phyloP scores from a whole-genome alignment of 2,888 invertebrate species.

The Cantharis rustica region DNA sequence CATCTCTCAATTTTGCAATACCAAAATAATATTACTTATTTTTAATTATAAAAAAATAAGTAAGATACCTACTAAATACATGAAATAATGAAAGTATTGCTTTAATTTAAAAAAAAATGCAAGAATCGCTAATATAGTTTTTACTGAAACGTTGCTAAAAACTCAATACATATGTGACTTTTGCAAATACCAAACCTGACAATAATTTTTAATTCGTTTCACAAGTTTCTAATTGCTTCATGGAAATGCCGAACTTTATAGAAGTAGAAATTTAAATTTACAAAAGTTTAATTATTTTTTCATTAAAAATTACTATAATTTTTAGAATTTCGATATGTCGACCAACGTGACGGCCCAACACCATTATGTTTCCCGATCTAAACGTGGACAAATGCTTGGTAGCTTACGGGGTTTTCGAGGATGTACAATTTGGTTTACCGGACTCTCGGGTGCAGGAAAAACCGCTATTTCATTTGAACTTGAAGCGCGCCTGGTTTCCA shows the following conservation, averaged over 20 bases:
- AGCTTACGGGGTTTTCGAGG: slow-evolving; percentile 87
- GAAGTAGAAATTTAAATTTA: background rate
- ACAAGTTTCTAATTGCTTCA: background rate
- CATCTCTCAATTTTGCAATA: background rate
- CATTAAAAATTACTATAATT: background rate
- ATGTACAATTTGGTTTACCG: slow-evolving; percentile 97
- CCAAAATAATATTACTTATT: background rate
- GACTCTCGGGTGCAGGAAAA: slow-evolving; percentile 92
- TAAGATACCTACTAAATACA: background rate
- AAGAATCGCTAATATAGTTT: background rate
- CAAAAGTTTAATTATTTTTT: background rate
- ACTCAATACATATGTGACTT: background rate
- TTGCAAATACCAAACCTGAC: background rate
- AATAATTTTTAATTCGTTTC: background rate
- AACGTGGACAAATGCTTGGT: slow-evolving; percentile 89
- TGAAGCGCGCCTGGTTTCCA: slow-evolving; percentile 86
- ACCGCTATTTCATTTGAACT: slow-evolving; percentile 97
- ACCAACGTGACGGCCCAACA: slow-evolving; percentile 95
- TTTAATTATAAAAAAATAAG: background rate
- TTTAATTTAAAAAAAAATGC: background rate
- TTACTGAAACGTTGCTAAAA: slow-evolving; percentile 1
- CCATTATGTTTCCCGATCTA: slow-evolving; percentile 91
- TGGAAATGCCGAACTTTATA: background rate
- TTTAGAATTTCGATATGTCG: slow-evolving; percentile 72
- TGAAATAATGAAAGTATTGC: background rate